A percentile compares a stretch with the other conserved stretches of the same genome.
phyloP scores from a whole-genome alignment of 1,140 invertebrate species.

The Maniola jurtina region DNA sequence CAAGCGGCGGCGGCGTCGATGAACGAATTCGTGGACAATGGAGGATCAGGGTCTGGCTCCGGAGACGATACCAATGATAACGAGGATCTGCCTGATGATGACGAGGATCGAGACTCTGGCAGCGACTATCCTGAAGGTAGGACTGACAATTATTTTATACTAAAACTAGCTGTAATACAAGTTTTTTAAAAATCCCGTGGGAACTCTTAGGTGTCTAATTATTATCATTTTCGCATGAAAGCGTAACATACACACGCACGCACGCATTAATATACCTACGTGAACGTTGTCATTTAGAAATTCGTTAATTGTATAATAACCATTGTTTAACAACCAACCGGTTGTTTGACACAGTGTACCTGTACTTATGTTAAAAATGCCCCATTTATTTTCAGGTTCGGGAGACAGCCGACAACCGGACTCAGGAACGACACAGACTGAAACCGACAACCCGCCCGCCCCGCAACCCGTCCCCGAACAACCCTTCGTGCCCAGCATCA shows the following conservation, averaged over 20 bases:
- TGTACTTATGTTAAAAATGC: background rate
- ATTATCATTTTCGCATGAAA: too few relatives aligned
- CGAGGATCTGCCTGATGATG: slow-evolving; percentile 60
- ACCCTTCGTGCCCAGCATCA: slow-evolving; percentile 47
- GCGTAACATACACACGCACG: too few relatives aligned
- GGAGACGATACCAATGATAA: slow-evolving; percentile 74
- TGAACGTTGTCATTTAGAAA: too few relatives aligned
- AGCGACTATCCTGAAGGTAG: slow-evolving; percentile 55
- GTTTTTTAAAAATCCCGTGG: too few relatives aligned
- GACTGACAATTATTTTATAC: background rate
- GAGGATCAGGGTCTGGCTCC: slow-evolving; percentile 66
- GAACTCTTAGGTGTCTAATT: too few relatives aligned
- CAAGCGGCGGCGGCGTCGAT: slow-evolving; percentile 46
- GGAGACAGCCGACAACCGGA: slow-evolving; percentile 41
- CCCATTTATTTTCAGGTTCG: slow-evolving; percentile 40
- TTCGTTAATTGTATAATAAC: too few relatives aligned
- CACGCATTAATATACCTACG: too few relatives aligned
- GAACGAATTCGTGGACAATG: slow-evolving; percentile 41
- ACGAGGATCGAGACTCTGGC: slow-evolving; percentile 52
- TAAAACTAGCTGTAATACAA: too few relatives aligned
- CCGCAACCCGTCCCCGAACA: slow-evolving; percentile 37
- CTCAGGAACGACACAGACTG: slow-evolving; percentile 35
- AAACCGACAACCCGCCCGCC: slow-evolving; percentile 28
- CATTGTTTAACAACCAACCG: too few relatives aligned
- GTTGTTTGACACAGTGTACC: too few relatives aligned